Evolutionary conservation across 2,797 vertebrate genomes (phyloP).

Genomic region (Neosalanx taihuensis): DNA sequence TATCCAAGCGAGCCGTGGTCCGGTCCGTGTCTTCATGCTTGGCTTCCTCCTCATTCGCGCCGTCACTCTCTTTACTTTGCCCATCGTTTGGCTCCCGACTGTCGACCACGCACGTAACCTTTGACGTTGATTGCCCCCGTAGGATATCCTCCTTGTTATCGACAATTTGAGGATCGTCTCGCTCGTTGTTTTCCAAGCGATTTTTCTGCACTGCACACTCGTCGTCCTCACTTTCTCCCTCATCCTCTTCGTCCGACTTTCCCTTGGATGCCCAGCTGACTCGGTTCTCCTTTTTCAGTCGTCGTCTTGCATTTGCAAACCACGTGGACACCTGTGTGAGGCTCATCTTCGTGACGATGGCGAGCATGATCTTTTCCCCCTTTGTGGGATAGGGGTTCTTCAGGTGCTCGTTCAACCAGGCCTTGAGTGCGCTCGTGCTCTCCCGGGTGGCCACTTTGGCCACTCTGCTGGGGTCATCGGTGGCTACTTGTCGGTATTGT

Average conservation of each 20-base stretch:
- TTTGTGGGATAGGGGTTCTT: slow-evolving; percentile 84
- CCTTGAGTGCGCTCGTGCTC: slow-evolving; percentile 79
- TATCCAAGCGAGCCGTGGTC: slow-evolving; percentile 48
- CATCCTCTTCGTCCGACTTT: slow-evolving; percentile 76
- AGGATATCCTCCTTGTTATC: slow-evolving; percentile 35
- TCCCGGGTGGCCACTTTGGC: slow-evolving; percentile 78
- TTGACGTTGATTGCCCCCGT: slow-evolving; percentile 31
- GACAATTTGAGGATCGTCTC: slow-evolving; percentile 41
- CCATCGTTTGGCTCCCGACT: slow-evolving; percentile 20
- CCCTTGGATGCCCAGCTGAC: slow-evolving; percentile 78
- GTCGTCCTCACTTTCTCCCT: slow-evolving; percentile 70
- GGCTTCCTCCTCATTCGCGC: slow-evolving; percentile 22
- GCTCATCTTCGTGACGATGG: slow-evolving; percentile 83
- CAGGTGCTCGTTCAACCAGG: slow-evolving; percentile 81
- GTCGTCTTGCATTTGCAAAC: slow-evolving; percentile 79
- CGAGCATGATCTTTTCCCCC: slow-evolving; percentile 83
- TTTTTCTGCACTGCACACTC: slow-evolving; percentile 57
- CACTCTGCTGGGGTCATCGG: slow-evolving; percentile 69
- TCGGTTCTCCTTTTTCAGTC: slow-evolving; percentile 81
- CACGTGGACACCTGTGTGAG: slow-evolving; percentile 83
- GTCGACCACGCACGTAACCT: slow-evolving; percentile 46
- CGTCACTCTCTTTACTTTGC: slow-evolving; percentile 8
- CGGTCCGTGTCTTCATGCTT: slow-evolving; percentile 42
- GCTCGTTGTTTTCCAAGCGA: slow-evolving; percentile 55
- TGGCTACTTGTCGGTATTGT: slow-evolving; percentile 61